These are phyloP conservation scores for Periophthalmus magnuspinnatus DNA, from an alignment of 2,797 vertebrate species.

Conservation along the genomic window DNA sequence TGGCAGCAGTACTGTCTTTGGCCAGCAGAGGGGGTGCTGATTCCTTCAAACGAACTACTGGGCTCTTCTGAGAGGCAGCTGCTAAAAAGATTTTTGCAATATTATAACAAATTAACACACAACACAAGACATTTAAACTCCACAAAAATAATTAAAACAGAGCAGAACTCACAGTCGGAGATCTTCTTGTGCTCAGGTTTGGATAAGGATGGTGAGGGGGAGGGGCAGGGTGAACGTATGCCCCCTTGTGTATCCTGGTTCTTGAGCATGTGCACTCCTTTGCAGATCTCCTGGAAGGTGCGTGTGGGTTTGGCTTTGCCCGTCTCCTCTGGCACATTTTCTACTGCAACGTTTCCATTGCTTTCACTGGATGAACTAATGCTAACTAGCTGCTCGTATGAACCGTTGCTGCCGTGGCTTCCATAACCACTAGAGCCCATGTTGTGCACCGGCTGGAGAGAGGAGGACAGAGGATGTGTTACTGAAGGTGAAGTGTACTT, in stretches of 20 bases:
- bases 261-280: constrained; percentile 82
- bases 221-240: constrained; percentile 48
- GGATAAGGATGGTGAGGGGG: constrained; percentile 28
- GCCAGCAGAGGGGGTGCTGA: constrained; percentile 30
- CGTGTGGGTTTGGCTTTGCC: constrained; percentile 73
- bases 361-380: constrained; percentile 91
- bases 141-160: background rate
- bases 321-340: constrained; percentile 69
- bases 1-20: constrained; percentile 58
- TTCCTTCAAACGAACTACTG: constrained; percentile 68
- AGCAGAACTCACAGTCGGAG: constrained; percentile 66
- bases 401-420: constrained; percentile 89
- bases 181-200: constrained; percentile 75
- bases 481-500: background rate
- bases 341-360: constrained; percentile 74
- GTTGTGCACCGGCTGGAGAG: constrained; percentile 87
- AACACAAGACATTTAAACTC: background rate
- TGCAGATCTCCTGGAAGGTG: constrained; percentile 84
- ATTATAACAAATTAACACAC: background rate
- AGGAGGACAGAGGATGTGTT: background rate
- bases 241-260: constrained; percentile 78
- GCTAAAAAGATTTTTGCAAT: background rate
- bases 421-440: constrained; percentile 93
- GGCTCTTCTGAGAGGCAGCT: constrained; percentile 63
- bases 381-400: constrained; percentile 84